A percentile compares a stretch with the other conserved stretches of the same genome.
phyloP scores from a whole-genome alignment of 2,888 invertebrate species.

The Ochropleura leucogaster region DNA sequence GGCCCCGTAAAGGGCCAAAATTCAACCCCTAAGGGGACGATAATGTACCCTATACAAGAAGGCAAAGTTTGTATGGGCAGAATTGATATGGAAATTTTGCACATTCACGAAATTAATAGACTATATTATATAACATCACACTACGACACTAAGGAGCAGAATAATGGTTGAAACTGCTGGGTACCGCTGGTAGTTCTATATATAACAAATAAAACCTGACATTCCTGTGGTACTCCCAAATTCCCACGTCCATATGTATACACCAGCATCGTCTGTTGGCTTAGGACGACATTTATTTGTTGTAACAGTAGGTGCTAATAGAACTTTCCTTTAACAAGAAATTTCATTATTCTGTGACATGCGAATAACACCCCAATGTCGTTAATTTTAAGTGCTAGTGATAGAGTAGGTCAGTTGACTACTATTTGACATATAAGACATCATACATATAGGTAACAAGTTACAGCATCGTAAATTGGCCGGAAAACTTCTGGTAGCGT shows the following conservation, averaged over 20 bases:
- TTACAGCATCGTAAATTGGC: conserved; percentile 75
- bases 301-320: conserved; percentile 37
- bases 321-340: conserved; percentile 61
- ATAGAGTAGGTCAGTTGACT: conserved; percentile 56
- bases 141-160: too few species aligned
- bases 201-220: not conserved
- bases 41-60: too few species aligned
- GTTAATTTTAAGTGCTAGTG: conserved; percentile 68
- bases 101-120: too few species aligned
- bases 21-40: too few species aligned
- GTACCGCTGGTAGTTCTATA: too few species aligned
- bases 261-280: conserved; percentile 46
- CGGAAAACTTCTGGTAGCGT: conserved; percentile 77
- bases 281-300: conserved; percentile 58
- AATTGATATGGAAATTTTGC: too few species aligned
- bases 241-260: conserved; percentile 33
- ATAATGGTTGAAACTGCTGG: too few species aligned
- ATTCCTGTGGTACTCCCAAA: conserved; percentile 40
- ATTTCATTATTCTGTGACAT: conserved; percentile 69
- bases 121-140: too few species aligned
- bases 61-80: too few species aligned
- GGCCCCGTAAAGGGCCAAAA: too few species aligned
- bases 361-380: conserved; percentile 70
- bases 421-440: conserved; percentile 7
- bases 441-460: conserved; percentile 37